phyloP scores from a whole-genome alignment of 2,888 invertebrate species.

The Meganola albula region DNA sequence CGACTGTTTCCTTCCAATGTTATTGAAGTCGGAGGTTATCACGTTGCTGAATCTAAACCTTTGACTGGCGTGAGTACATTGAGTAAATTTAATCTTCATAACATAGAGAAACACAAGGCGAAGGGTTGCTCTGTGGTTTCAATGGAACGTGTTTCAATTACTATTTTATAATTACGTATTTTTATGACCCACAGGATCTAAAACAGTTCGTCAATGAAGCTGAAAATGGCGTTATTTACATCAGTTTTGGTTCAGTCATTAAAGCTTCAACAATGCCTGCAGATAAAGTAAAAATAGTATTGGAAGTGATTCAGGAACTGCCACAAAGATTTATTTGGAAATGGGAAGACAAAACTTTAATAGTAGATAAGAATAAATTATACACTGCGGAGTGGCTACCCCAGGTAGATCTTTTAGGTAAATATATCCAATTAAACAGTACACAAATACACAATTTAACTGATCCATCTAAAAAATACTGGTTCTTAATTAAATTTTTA shows the following conservation, averaged over 20 bases:
- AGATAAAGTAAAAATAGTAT: constrained; percentile 76
- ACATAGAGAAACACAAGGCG: too few relatives aligned
- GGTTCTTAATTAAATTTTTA: too few relatives aligned
- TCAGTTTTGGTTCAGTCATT: constrained; percentile 87
- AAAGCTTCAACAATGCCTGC: constrained; percentile 80
- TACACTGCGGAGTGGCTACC: constrained; percentile 82
- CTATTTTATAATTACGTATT: not conserved
- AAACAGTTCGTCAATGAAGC: constrained; percentile 81
- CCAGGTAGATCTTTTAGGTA: constrained; percentile 84
- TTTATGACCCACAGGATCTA: constrained; percentile 28
- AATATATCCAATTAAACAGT: constrained; percentile 36
- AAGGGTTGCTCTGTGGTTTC: too few relatives aligned
- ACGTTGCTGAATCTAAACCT: constrained; percentile 61
- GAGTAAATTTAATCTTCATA: too few relatives aligned
- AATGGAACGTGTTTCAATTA: too few relatives aligned
- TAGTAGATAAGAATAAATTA: constrained; percentile 79
- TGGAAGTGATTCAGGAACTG: constrained; percentile 79
- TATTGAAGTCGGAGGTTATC: constrained; percentile 81
- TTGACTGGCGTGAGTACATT: constrained; percentile 58
- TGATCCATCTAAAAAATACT: too few relatives aligned
- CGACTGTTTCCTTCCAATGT: constrained; percentile 76
- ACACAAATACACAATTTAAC: too few relatives aligned
- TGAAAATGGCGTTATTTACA: constrained; percentile 82
- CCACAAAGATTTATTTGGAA: constrained; percentile 87
- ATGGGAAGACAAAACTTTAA: constrained; percentile 81